These are phyloP conservation scores for Aeoliscus strigatus DNA, from an alignment of 2,797 vertebrate genomes.

Conservation along the genomic window DNA sequence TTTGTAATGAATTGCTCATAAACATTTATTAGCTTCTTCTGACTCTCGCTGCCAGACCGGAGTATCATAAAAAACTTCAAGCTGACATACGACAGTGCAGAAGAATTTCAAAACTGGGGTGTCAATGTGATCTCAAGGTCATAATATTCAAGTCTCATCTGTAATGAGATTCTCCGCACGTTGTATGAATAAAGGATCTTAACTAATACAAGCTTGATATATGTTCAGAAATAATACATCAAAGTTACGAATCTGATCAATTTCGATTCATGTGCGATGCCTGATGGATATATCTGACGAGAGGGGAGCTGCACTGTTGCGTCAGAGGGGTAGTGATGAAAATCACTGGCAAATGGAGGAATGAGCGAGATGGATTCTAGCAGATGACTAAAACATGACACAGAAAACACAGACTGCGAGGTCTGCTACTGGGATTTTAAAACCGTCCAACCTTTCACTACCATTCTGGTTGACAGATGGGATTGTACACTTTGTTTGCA, in stretches of 20 bases:
- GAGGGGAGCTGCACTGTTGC: constrained; percentile 52
- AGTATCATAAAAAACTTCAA: no score
- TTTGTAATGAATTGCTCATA: constrained; percentile 4
- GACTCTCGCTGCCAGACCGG: no score
- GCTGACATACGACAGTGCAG: no score
- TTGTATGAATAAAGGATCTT: constrained; percentile 57
- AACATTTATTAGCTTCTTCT: neutral
- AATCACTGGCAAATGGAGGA: constrained; percentile 55
- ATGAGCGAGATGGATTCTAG: constrained; percentile 32
- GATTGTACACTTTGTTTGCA: constrained; percentile 3
- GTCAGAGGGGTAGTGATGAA: constrained; percentile 64
- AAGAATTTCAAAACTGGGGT: no score
- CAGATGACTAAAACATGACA: constrained; percentile 49
- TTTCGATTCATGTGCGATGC: constrained; percentile 53
- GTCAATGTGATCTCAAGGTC: constrained; percentile 25
- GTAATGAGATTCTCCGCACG: constrained; percentile 38
- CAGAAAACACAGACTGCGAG: constrained; percentile 22
- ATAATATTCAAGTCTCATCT: no score
- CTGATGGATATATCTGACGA: constrained; percentile 54
- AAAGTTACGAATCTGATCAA: constrained; percentile 52
- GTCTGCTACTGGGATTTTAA: constrained; percentile 15
- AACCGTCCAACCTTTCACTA: constrained; percentile 33
- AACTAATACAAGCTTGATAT: constrained; percentile 47
- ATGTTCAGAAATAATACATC: constrained; percentile 68
- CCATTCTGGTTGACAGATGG: constrained; percentile 29